Evolutionary conservation across 2,797 vertebrate genomes (phyloP).

Genomic region (Myotis pilosus): DNA sequence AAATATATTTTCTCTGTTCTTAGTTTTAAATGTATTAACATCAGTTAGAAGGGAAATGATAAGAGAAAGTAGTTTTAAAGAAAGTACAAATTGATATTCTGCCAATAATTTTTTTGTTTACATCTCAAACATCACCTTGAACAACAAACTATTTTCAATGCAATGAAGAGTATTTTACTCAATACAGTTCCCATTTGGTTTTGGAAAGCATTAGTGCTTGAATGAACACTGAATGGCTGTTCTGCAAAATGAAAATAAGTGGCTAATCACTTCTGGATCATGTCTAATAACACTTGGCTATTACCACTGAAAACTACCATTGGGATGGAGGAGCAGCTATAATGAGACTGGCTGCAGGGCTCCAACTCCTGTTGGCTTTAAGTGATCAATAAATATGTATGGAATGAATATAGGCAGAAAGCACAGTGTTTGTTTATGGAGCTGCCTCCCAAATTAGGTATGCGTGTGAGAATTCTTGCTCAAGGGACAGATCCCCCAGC

Average conservation of each 20-base stretch:
- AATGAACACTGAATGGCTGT: conserved; percentile 47
- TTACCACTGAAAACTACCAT: neutral
- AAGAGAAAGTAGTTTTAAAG: neutral
- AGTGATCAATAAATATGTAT: neutral
- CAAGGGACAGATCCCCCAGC: neutral
- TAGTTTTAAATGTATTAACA: conserved; percentile 7
- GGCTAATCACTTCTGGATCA: conserved; percentile 55
- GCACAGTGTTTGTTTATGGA: neutral
- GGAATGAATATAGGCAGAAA: neutral
- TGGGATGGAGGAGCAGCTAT: neutral
- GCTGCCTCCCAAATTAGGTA: neutral
- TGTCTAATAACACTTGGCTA: conserved; percentile 13
- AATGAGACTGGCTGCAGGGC: neutral
- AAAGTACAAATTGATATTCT: neutral
- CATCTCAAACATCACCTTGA: conserved; percentile 17
- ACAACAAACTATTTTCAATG: conserved; percentile 37
- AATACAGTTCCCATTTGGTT: conserved; percentile 28
- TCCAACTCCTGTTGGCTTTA: neutral
- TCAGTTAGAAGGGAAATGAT: neutral
- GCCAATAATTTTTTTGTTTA: neutral
- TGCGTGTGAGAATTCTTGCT: neutral
- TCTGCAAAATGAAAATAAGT: conserved; percentile 58
- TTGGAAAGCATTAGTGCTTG: conserved; percentile 53
- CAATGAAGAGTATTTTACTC: conserved; percentile 55
- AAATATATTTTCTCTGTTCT: neutral